phyloP scores from a whole-genome alignment of 2,888 invertebrate genomes.

The Ochropleura leucogaster region DNA sequence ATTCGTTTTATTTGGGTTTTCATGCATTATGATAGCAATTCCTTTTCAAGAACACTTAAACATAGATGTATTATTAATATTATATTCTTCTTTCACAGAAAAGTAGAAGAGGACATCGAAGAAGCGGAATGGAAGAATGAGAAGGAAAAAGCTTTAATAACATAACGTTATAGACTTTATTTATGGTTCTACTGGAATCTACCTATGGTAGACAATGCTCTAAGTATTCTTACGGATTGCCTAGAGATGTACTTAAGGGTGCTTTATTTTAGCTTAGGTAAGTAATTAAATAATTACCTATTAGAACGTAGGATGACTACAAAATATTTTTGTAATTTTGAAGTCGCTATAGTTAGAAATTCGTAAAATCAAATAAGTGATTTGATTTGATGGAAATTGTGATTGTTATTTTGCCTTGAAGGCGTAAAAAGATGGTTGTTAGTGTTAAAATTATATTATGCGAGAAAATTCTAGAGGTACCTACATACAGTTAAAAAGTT shows the following conservation, averaged over 20 bases:
- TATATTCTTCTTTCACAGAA: constrained; percentile 60
- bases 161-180: constrained; percentile 32
- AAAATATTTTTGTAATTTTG: constrained; percentile 46
- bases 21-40: not conserved
- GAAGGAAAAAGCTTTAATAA: constrained; percentile 66
- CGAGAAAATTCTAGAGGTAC: not conserved
- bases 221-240: constrained; percentile 30
- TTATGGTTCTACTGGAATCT: constrained; percentile 10
- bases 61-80: no score
- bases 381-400: no score
- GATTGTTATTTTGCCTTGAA: constrained; percentile 18
- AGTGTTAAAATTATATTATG: not conserved
- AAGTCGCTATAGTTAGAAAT: constrained; percentile 1
- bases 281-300: constrained; percentile 20
- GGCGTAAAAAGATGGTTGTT: no score
- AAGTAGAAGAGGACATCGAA: constrained; percentile 64
- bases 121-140: constrained; percentile 68
- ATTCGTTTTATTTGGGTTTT: constrained; percentile 3
- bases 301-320: constrained; percentile 11
- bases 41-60: not conserved
- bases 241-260: constrained; percentile 55
- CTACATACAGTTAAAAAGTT: not conserved
- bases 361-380: no score
- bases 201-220: constrained; percentile 32
- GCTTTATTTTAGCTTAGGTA: constrained; percentile 47